Base-by-base conservation (phyloP, 2,797 vertebrate genomes). In the Denticeps clupeoides region DNA sequence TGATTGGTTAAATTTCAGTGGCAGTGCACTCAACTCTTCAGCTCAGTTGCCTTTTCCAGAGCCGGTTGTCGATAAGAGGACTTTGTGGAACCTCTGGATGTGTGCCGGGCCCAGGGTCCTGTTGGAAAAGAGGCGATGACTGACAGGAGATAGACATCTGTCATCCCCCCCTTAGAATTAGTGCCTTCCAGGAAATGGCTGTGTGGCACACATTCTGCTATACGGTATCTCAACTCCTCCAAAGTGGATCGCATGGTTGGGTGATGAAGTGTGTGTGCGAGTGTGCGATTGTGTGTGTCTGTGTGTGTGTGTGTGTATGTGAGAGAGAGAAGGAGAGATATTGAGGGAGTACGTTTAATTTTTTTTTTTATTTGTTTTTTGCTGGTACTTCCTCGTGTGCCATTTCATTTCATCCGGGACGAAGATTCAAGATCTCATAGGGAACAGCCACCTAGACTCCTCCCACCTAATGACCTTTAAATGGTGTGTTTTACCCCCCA, bases 401-500 rank as follows among this genome's bases (percentile, higher is more conserved):
- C 22, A 26, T 43, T 24, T 43, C 24, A 43, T 43, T 24, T 13
- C 4, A 16, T 38, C 35, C 38, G 5, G 19, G 35, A 2, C 35
- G 11, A 18, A 35, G 9, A 37, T 37, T 37, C 33, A 37, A 18
- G 18, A 38, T 35, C 35, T 21, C 35, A 5, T 19, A 3, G 10
- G 18, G 11, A 25, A 10, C 2, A 23, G 27, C 23, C 32, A 45
- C 27, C 31, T 35, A 19, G 21, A 18, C 25, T 47, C 47, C 43
- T 24, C 15, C 59, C 40, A 24, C 44, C 48, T 66, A 60, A 64
- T 45, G 51, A 67, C 55, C 59, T 63, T 66, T 64, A 63, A 61
- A 64, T 56, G 58, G 59, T 57, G n/a, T n/a, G n/a, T n/a, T 59
- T 47, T 67, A 67, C 51, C 49, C 62, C 51, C 52, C 62, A 64